Base-by-base conservation (phyloP, 2,888 invertebrate genomes). In the Didymodactylos carnosus region DNA sequence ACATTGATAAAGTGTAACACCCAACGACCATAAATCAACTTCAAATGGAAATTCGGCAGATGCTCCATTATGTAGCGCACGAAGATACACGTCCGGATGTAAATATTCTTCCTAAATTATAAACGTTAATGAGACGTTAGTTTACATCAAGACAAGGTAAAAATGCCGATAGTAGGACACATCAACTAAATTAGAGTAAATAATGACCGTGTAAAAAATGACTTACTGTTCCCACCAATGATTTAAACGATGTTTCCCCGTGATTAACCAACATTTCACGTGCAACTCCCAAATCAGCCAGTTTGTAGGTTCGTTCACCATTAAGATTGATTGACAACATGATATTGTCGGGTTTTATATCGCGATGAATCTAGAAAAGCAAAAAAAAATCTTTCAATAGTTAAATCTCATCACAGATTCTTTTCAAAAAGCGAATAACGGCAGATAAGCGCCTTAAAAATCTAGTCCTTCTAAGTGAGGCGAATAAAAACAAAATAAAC, bases 251-350 rank as follows among this genome's bases (percentile, higher is more conserved):
- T 81, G 94, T 94, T 80, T 93, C 93, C 80, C 94, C 94, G 3
- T 49, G 23, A 49, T 49, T 49, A 10, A 49, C 25, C 4, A 49
- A 10, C 49, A 80, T 78, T 80, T 92, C 90, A 77, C 94, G 86
- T 0, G 95, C 94, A 23, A 95, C 94, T 39, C 95, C 95, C 85
- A 95, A 95, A 83, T 95, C 94, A 0, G 94, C 94, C 73, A 95
- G 83, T 80, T 91, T 91, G 80, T 90, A 91, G 70, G 92, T 87
- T 0, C 77, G 83, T 83, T 80, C 81, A 70, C 92, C 94, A 86
- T 94, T 93, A 79, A 92, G 91, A 69, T 90, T 89, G 69, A 93
- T 90, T 80, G 91, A 94, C 83, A 93, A 92, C 91, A 95, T 92
- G 29, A 95, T 95, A 80, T 95, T 95, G 11, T 94, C 94, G 0